phyloP scores from a whole-genome alignment of 2,888 invertebrate species.

The Punctoribates punctum region DNA sequence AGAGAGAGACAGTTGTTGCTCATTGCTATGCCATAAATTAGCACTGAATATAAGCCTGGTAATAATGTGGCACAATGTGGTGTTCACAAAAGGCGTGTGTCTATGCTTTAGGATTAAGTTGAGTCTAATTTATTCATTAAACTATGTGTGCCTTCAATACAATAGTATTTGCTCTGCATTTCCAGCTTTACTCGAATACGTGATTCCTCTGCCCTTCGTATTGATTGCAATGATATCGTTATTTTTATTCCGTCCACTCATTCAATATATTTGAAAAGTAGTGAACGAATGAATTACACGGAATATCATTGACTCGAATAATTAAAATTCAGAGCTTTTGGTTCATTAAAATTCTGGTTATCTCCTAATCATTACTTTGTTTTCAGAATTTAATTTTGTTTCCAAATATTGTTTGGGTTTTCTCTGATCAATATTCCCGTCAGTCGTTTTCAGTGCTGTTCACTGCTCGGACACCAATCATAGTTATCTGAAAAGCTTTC shows the following conservation, averaged over 20 bases:
- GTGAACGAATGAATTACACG: slow-evolving; percentile 26
- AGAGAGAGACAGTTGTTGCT: slow-evolving; percentile 31
- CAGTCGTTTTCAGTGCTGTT: too few relatives aligned
- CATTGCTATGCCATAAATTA: slow-evolving; percentile 39
- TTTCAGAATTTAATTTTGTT: too few relatives aligned
- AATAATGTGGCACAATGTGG: slow-evolving; percentile 18
- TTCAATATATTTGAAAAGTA: slow-evolving; percentile 27
- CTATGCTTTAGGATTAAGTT: slow-evolving; percentile 35
- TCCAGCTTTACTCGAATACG: background rate
- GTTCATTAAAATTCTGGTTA: background rate
- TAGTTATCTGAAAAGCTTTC: too few relatives aligned
- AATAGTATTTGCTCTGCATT: slow-evolving; percentile 29
- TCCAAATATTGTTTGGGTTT: too few relatives aligned
- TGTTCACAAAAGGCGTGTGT: slow-evolving; percentile 39
- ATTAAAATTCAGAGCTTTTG: background rate
- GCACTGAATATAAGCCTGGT: background rate
- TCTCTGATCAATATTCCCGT: too few relatives aligned
- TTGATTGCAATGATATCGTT: background rate
- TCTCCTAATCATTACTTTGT: too few relatives aligned
- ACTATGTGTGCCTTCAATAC: slow-evolving; percentile 12
- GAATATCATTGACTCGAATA: slow-evolving; percentile 16
- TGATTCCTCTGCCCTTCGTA: slow-evolving; percentile 14
- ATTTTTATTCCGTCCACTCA: slow-evolving; percentile 32
- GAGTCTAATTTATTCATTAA: slow-evolving; percentile 35
- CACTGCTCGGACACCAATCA: too few relatives aligned